Conservation (phyloP, 2,113 vertebrate genomes). For the Petrocephalus zakoni region DNA sequence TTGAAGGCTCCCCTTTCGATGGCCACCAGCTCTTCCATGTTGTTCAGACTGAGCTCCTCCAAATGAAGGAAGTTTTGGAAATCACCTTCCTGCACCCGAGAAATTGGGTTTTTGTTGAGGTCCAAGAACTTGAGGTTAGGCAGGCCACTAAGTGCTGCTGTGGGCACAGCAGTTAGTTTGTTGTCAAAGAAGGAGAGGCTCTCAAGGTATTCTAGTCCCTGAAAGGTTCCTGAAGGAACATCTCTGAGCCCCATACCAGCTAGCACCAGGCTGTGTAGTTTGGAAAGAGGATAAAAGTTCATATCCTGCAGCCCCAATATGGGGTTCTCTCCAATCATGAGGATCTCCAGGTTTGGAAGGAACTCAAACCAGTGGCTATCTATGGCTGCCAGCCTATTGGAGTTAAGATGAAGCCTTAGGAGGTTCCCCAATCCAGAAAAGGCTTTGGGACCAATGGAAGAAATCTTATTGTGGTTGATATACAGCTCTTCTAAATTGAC, state of each 20-base stretch:
- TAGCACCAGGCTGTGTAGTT: conserved; percentile 69
- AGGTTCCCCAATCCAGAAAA: conserved; percentile 63
- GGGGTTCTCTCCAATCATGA: conserved; percentile 76
- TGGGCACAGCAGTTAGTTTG: conserved; percentile 60
- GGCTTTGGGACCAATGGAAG: conserved; percentile 62
- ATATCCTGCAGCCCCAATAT: conserved; percentile 64
- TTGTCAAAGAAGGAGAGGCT: conserved; percentile 74
- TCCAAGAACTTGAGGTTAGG: conserved; percentile 72
- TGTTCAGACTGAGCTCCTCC: conserved; percentile 72
- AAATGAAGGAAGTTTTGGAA: conserved; percentile 66
- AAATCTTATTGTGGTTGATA: conserved; percentile 73
- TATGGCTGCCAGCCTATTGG: conserved; percentile 64
- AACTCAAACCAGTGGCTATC: conserved; percentile 69
- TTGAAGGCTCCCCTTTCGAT: conserved; percentile 62
- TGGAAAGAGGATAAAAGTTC: conserved; percentile 66
- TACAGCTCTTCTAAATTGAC: conserved; percentile 70
- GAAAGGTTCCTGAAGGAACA: conserved; percentile 60
- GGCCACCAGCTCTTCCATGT: conserved; percentile 66
- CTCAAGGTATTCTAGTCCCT: conserved; percentile 69
- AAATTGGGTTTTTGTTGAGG: conserved; percentile 70
- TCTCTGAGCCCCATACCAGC: conserved; percentile 67
- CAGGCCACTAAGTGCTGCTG: conserved; percentile 57
- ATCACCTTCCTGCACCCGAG: conserved; percentile 57
- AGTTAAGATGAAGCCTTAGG: conserved; percentile 68
- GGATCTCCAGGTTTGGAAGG: conserved; percentile 71